Evolutionary conservation across 1,140 invertebrate species (phyloP).

Genomic region (Gonatopus flavifemur): DNA sequence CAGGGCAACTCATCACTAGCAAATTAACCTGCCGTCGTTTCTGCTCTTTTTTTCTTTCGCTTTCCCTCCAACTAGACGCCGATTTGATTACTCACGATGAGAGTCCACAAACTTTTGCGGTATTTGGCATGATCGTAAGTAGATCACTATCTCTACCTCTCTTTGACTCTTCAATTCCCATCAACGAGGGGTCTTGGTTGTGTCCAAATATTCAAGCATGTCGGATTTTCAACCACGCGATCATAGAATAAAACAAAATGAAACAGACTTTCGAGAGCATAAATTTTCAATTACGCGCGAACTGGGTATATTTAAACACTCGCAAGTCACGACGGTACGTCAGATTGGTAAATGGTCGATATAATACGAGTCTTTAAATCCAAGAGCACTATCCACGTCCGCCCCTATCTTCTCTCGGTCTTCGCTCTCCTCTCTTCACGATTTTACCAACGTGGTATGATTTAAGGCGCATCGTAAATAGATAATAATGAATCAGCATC

Average conservation of each 20-base stretch:
- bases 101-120: too few species aligned
- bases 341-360: slow-evolving; percentile 29
- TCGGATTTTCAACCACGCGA: too few species aligned
- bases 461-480: slow-evolving; percentile 40
- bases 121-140: too few species aligned
- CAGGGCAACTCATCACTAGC: slow-evolving; percentile 34
- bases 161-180: too few species aligned
- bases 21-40: slow-evolving; percentile 39
- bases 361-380: too few species aligned
- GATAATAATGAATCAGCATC: slow-evolving; percentile 41
- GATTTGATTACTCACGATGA: too few species aligned
- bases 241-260: too few species aligned
- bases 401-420: slow-evolving; percentile 22
- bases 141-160: too few species aligned
- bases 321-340: slow-evolving; percentile 21
- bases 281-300: neutral
- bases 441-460: slow-evolving; percentile 26
- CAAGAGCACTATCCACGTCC: slow-evolving; percentile 18
- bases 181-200: too few species aligned
- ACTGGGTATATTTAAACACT: slow-evolving; percentile 6
- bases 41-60: too few species aligned
- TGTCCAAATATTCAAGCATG: too few species aligned
- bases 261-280: neutral
- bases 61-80: too few species aligned
- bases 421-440: slow-evolving; percentile 29